A percentile compares a stretch with the other conserved stretches of the same genome.
Conservation (phyloP, 2,888 invertebrate genomes). For the Artemia sinica region DNA sequence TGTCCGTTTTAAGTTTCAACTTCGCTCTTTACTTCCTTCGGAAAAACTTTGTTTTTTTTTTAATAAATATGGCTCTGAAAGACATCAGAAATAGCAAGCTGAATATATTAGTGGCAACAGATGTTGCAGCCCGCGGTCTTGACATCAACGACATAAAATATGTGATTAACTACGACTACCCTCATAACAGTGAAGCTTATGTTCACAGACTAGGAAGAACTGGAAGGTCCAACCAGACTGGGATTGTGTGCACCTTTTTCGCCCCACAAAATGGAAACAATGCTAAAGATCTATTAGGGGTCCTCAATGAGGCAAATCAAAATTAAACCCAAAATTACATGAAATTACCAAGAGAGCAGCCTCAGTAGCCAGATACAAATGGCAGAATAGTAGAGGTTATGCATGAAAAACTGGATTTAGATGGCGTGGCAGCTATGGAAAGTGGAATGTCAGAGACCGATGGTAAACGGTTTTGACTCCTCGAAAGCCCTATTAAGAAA, state of each 20-base stretch:
- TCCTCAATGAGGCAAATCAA: conserved; percentile 48
- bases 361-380: too few species aligned
- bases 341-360: conserved; percentile 40
- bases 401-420: too few species aligned
- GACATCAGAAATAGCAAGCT: conserved; percentile 66
- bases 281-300: conserved; percentile 45
- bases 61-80: conserved; percentile 52
- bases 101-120: conserved; percentile 79
- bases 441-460: too few species aligned
- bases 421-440: too few species aligned
- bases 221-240: conserved; percentile 44
- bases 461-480: too few species aligned
- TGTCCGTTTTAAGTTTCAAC: too few species aligned
- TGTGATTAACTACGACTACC: conserved; percentile 56
- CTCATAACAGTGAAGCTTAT: conserved; percentile 51
- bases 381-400: too few species aligned
- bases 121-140: conserved; percentile 78
- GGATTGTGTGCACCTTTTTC: conserved; percentile 54
- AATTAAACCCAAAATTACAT: conserved; percentile 65
- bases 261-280: conserved; percentile 46
- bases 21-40: too few species aligned
- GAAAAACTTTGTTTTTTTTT: too few species aligned
- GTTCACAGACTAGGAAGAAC: conserved; percentile 55
- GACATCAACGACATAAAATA: conserved; percentile 55
- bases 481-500: too few species aligned